Evolutionary conservation across 2,888 invertebrate genomes (phyloP), one percentile per base, ranked within the genome.

Genomic region (Drosophila atripex): DNA sequence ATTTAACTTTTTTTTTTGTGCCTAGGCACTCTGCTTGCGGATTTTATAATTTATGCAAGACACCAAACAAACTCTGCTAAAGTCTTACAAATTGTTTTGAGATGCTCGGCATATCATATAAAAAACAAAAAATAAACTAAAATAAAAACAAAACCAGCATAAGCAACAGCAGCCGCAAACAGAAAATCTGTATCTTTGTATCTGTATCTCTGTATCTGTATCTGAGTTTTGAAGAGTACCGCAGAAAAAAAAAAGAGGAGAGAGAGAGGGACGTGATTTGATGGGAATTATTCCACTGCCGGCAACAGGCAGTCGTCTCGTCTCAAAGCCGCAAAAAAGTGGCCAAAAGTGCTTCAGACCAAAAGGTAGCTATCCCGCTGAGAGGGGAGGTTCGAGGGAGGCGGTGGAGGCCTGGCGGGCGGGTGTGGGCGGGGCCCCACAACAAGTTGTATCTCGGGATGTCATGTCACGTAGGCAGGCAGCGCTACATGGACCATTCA

Each of bases 401-500:
- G n/a, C 21, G 6, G 25, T 25, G 25, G 7, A 25, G 9, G 8
- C 8, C 11, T 8, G 47, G 16, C 25, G 16, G 18, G 18, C 18
- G 18, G 18, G 23, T 9, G 43, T 30, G n/a, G n/a, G 39, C 14
- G 9, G 14, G 46, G 51, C 39, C 65, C 72, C 60, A 83, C 84
- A 82, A 77, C 82, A 82, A 86, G 73, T 77, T 80, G 72, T 80
- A 69, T 80, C 84, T 86, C 50, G 54, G 71, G 86, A 74, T 78
- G 63, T 75, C 83, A 85, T 85, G 83, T 84, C 83, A 84, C 83
- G 83, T 83, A 83, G 83, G 71, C 69, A 70, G 71, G 49, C 73
- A 68, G 16, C 70, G 78, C 85, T 80, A 78, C 87, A 84, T 84
- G 87, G 83, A 86, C 82, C 83, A 84, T 86, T 84, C 87, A 80